Evolutionary conservation across 2,888 invertebrate species (phyloP).

Genomic region (Chorisops tibialis): DNA sequence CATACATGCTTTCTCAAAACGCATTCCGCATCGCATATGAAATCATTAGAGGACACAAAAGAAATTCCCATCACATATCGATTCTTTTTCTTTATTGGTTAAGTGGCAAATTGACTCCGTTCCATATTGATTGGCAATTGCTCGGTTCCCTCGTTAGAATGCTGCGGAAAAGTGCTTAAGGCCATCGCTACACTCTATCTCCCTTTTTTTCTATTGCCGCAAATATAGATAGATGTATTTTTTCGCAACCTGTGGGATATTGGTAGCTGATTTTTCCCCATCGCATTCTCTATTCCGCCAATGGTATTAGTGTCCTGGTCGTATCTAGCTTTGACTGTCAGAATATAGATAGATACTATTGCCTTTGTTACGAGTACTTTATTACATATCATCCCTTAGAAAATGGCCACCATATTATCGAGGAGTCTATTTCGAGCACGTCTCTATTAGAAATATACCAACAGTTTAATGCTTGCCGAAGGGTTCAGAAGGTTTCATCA

Average conservation of each 20-base stretch:
- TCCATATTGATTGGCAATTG: conserved; percentile 24
- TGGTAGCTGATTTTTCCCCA: conserved; percentile 2
- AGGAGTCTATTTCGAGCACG: conserved; percentile 17
- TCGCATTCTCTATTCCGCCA: neutral
- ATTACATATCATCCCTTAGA: conserved; percentile 3
- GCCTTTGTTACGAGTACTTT: conserved; percentile 19
- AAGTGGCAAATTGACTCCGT: conserved; percentile 16
- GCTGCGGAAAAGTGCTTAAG: conserved; percentile 6
- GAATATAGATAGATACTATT: too few relatives aligned
- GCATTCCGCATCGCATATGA: conserved; percentile 20
- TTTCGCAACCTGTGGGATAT: conserved; percentile 7
- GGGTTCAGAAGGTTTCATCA: conserved; percentile 15
- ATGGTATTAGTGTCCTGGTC: conserved; percentile 1
- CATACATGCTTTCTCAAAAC: neutral
- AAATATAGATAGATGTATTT: too few relatives aligned
- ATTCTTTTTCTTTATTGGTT: conserved; percentile 20
- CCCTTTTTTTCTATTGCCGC: neutral
- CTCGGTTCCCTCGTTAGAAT: conserved; percentile 22
- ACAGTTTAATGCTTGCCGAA: conserved; percentile 8
- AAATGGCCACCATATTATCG: neutral
- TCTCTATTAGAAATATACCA: conserved; percentile 10
- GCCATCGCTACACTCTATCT: neutral
- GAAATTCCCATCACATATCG: conserved; percentile 17
- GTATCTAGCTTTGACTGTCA: neutral
- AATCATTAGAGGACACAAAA: conserved; percentile 21